Evolutionary conservation across 2,113 vertebrate species (phyloP), one percentile per base, ranked within the genome.

Genomic region (Miniopterus natalensis): DNA sequence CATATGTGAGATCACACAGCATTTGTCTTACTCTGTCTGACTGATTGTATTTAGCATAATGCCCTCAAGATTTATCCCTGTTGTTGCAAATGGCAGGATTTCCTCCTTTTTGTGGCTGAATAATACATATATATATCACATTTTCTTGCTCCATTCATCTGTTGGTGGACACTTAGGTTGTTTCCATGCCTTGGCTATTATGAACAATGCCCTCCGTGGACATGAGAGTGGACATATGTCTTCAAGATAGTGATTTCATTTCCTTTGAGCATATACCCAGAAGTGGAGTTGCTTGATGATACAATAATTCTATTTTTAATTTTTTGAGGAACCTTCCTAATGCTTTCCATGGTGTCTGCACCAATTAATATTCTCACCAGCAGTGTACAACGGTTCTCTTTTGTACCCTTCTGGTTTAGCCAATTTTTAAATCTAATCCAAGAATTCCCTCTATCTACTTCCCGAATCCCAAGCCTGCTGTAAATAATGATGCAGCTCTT

Each of bases 401-500:
- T 68, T 53, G 18, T 78, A 61, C 20, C 27, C 45, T 73, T 88
- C 45, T 21, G n/a, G n/a, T 73, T 94, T 29, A 74, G n/a, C 23
- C 31, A 83, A 45, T 12, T 88, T 94, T 88, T 63, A 95, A 83
- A 83, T 86, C 15, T 12, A 74, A 47, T 5, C 18, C 29, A 55
- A 53, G 21, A 71, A 25, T 59, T 94, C 12, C 15, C 36, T 61
- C 68, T 88, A 7, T 49, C 55, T 55, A 71, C 36, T 66, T 85
- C 29, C 13, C 89, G 51, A 74, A 57, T 79, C 70, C 65, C 63
- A 13, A 23, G 15, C 3, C 63, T 71, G n/a, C 25, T 92, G 1
- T 94, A 86, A 95, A 91, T 96, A 95, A 92, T 90, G 49, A 89
- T 2, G 55, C 20, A 70, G 65, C 6, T 13, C 18, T 71, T 31